These are phyloP conservation scores for Pachyuromys duprasi DNA, from an alignment of 2,797 vertebrate species.

Conservation along the genomic window DNA sequence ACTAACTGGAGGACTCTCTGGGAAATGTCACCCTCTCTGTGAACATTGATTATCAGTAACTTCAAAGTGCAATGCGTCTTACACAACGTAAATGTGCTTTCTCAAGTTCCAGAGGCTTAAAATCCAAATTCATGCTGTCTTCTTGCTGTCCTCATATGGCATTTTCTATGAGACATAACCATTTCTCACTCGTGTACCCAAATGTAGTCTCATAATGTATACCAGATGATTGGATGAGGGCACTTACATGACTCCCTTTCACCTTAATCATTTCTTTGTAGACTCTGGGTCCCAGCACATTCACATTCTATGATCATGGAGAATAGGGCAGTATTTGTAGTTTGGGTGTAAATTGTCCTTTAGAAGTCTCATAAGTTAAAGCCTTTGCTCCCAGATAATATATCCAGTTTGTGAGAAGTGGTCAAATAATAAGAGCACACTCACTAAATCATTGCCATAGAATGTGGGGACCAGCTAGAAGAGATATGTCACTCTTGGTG, in stretches of 20 bases:
- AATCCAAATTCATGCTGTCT: background rate
- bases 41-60: background rate
- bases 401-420: background rate
- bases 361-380: background rate
- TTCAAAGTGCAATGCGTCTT: background rate
- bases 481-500: fast-evolving
- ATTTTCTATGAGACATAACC: background rate
- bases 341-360: background rate
- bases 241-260: background rate
- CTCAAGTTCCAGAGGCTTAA: background rate
- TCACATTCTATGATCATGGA: background rate
- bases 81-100: background rate
- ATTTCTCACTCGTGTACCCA: background rate
- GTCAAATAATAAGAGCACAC: background rate
- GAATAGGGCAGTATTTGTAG: background rate
- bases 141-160: background rate
- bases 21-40: too few relatives aligned
- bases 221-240: background rate
- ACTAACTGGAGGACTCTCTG: background rate
- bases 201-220: background rate
- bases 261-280: background rate
- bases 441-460: background rate
- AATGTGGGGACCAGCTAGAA: background rate
- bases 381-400: background rate
- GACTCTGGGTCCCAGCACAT: fast-evolving